Evolutionary conservation across 2,888 invertebrate genomes (phyloP), one percentile per base, ranked within the genome.

Genomic region (Hyppa rectilinea): DNA sequence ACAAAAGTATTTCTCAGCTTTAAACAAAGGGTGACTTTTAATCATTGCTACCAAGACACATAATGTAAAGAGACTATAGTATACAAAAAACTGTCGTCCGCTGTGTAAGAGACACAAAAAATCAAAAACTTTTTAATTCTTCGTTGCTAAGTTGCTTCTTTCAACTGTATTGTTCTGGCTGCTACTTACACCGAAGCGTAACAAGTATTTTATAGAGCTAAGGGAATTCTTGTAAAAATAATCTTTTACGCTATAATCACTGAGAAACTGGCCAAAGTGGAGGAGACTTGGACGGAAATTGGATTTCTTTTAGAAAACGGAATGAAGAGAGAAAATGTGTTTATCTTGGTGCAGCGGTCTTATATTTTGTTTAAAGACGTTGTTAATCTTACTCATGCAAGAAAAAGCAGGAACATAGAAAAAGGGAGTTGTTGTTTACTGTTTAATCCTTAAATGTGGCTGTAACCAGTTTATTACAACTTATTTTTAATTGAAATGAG

Each of bases 41-140:
- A 79, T 79, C 76, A 76, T 47, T 38, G 75, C 64, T 64, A 65
- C 80, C 63, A 73, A 34, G 69, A 62, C 67, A 80, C 31, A 65
- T n/a, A 71, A 80, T 58, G 23, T 60, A 61, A 6, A 64, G 23
- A 31, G 45, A 38, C 60, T 58, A 59, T 55, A 53, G 29, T 56
- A 34, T 38, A 74, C 34, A 75, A 71, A 50, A 75, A 55, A 69
- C 60, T 71, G 72, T 64, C 66, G 29, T 23, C 52, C 53, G 49
- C 45, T 67, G 59, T 75, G 76, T 78, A 60, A 50, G 56, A 68
- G 73, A 81, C 67, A 75, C 67, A 85, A 87, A 87, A 88, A 87
- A 87, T 84, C 80, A 73, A 72, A 83, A 87, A 87, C 52, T 87
- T 88, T 82, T 87, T 86, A 87, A 86, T 87, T 83, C 85, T 71